Evolutionary conservation across 1,140 invertebrate species (phyloP).

Genomic region (Ectropis grisescens): DNA sequence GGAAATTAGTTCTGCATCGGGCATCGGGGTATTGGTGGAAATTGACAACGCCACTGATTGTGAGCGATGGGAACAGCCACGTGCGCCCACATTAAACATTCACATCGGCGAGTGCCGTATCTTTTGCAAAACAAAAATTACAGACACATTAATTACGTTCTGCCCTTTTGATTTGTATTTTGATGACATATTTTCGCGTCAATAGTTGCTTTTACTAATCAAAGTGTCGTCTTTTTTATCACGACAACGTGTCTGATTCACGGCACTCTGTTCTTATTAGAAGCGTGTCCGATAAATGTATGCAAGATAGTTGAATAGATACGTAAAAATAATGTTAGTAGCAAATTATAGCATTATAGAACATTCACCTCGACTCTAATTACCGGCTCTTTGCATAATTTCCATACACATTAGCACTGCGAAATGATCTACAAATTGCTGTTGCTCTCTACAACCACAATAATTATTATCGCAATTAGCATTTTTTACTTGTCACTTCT

Average conservation of each 20-base stretch:
- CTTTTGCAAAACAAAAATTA: slow-evolving; percentile 38
- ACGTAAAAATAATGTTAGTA: slow-evolving; percentile 1
- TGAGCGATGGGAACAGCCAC: slow-evolving; percentile 38
- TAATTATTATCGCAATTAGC: slow-evolving; percentile 46
- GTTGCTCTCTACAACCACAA: slow-evolving; percentile 28
- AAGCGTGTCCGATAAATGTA: no score
- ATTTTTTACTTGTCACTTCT: slow-evolving; percentile 35
- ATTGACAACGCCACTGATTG: slow-evolving; percentile 51
- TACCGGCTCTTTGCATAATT: slow-evolving; percentile 49
- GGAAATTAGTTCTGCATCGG: slow-evolving; percentile 48
- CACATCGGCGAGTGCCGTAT: slow-evolving; percentile 22
- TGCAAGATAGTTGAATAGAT: no score
- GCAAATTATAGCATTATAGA: slow-evolving; percentile 38
- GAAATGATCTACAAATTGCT: slow-evolving; percentile 52
- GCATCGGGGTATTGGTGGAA: slow-evolving; percentile 34
- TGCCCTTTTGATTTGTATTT: slow-evolving; percentile 29
- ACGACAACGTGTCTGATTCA: background rate
- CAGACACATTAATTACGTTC: slow-evolving; percentile 11
- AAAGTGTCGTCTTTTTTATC: slow-evolving; percentile 2
- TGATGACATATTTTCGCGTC: slow-evolving; percentile 19
- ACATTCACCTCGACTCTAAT: slow-evolving; percentile 43
- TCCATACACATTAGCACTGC: slow-evolving; percentile 49
- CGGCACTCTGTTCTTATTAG: no score
- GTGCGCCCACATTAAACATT: slow-evolving; percentile 43
- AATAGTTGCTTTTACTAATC: slow-evolving; percentile 11